These are phyloP conservation scores for Gobius niger DNA, from an alignment of 2,113 vertebrate genomes.

Conservation along the genomic window DNA sequence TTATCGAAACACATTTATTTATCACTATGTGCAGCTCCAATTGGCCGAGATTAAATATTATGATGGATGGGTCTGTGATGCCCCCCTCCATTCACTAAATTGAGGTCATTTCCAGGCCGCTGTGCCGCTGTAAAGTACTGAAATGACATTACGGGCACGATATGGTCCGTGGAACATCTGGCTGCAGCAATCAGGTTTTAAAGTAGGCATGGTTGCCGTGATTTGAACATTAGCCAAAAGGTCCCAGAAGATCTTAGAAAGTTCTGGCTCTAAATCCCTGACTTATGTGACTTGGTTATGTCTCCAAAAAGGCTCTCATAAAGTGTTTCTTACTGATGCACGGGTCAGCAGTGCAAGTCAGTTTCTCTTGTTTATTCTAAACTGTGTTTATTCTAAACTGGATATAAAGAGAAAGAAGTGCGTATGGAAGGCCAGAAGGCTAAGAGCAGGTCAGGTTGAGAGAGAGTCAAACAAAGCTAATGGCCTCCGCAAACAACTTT, in stretches of 20 bases:
- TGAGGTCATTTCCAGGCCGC: conserved; percentile 1
- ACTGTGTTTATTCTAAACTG: too few species aligned
- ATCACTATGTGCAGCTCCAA: not conserved
- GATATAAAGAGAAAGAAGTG: too few species aligned
- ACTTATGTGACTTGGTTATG: too few species aligned
- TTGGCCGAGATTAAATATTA: not conserved
- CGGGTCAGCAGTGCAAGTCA: too few species aligned
- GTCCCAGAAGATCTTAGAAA: not conserved
- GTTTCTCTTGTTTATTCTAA: too few species aligned
- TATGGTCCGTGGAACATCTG: not conserved
- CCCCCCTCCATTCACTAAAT: not conserved
- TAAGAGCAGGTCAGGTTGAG: too few species aligned
- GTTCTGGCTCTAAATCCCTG: too few species aligned
- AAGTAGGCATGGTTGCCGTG: not conserved
- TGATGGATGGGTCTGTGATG: not conserved
- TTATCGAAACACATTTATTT: not conserved
- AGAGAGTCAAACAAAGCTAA: too few species aligned
- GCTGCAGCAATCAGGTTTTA: not conserved
- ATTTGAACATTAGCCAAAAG: not conserved
- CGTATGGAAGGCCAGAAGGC: too few species aligned
- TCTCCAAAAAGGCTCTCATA: too few species aligned
- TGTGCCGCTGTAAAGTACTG: not conserved
- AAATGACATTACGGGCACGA: not conserved
- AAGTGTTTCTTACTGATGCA: too few species aligned
- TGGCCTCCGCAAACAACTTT: too few species aligned